Evolutionary conservation across 2,888 invertebrate genomes (phyloP), one percentile per base, ranked within the genome.

Genomic region (Synanthedon tipuliformis): DNA sequence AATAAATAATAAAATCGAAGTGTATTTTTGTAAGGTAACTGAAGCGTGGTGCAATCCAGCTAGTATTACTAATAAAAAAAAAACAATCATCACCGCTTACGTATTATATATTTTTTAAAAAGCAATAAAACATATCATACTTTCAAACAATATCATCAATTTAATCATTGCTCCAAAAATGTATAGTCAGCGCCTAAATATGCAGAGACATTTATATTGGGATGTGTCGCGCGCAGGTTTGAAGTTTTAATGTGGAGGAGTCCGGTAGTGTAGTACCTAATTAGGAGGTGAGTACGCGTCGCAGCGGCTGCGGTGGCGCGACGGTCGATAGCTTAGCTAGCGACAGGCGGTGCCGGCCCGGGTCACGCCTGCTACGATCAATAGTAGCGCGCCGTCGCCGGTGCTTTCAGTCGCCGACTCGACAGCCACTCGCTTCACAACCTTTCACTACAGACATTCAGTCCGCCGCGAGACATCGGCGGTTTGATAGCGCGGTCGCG

Each of bases 261-360:
- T 69, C 68, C 65, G 61, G 66, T 66, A 64, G 68, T 66, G 67
- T 71, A 69, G 75, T 75, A n/a, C n/a, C n/a, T n/a, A 75, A 77
- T 77, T 75, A 74, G 70, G 71, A 78, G 77, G 74, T 71, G 72
- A 72, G 73, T 75, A 72, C 68, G 66, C 71, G 73, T 73, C 75
- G 74, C 75, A 74, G 71, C 69, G 69, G 73, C 71, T 75, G 77
- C 78, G 81, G 73, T 72, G 76, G 76, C 75, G 73, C 76, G 75
- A 66, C 71, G 82, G 78, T 82, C 81, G 83, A 82, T 81, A 79
- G 78, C 71, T 66, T 81, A 79, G 78, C 71, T 66, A 64, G 74
- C 76, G 81, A 67, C 77, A 79, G 76, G 80, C 80, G 77, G 80
- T 78, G 76, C 78, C 77, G 78, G 75, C 72, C 76, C 75, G 78